A percentile compares a stretch with the other conserved stretches of the same genome.
phyloP scores from a whole-genome alignment of 2,113 vertebrate species.

The Notothenia coriiceps region DNA sequence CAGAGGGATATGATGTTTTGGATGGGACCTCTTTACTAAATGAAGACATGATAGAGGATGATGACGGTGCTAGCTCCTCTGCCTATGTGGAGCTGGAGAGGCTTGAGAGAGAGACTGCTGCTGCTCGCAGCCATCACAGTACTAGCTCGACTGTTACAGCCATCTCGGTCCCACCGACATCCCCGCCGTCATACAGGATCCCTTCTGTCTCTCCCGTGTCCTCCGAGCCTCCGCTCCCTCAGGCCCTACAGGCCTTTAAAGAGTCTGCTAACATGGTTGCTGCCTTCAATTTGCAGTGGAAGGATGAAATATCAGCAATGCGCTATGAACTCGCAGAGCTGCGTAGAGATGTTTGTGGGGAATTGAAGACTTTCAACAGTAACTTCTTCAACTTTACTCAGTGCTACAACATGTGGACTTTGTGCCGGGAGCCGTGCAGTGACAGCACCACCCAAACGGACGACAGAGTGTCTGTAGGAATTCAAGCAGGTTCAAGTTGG shows the following conservation, averaged over 20 bases:
- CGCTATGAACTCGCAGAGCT: constrained; percentile 86
- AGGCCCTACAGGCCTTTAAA: constrained; percentile 87
- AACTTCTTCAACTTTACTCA: constrained; percentile 89
- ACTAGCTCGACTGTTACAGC: constrained; percentile 88
- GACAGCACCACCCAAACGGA: constrained; percentile 80
- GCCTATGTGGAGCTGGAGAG: constrained; percentile 86
- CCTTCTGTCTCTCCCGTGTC: constrained; percentile 76
- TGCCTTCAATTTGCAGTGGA: constrained; percentile 89
- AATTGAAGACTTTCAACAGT: constrained; percentile 88
- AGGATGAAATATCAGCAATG: constrained; percentile 88
- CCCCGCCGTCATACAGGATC: constrained; percentile 81
- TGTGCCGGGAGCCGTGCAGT: constrained; percentile 83
- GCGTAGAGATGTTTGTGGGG: constrained; percentile 85
- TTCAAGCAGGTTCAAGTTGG: constrained; percentile 84
- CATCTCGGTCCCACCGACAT: constrained; percentile 84
- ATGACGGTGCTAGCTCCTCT: constrained; percentile 86
- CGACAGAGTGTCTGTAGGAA: constrained; percentile 84
- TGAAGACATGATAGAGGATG: constrained; percentile 88
- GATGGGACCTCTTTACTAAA: constrained; percentile 87
- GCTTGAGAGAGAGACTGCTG: constrained; percentile 84
- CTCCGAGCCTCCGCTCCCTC: constrained; percentile 82
- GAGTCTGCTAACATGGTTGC: constrained; percentile 88
- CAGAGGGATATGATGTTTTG: constrained; percentile 88
- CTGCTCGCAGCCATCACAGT: constrained; percentile 86
- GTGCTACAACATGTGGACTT: constrained; percentile 88